Base-by-base conservation (phyloP, 2,797 vertebrate species). In the Caiman crocodilus region DNA sequence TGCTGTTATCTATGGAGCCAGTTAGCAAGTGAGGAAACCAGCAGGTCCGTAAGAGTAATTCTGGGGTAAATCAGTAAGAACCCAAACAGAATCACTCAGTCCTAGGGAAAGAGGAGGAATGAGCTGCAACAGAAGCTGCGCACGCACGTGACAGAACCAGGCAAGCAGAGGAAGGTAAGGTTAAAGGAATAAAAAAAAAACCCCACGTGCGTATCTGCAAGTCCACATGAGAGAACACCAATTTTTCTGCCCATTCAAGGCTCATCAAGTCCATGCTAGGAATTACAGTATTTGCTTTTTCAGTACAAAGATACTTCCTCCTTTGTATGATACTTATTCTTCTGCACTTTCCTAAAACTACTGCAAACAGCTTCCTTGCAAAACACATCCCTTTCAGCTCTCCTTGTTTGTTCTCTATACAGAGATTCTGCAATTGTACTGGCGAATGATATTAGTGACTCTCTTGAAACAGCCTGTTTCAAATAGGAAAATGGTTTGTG, bases 401-500 rank as follows among this genome's bases (percentile, higher is more conserved):
- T 84, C 30, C 67, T 82, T 61, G 57, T 28, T 94, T 79, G 69
- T 35, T 69, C 82, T 82, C 89, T 76, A 87, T 11, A 92, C 82
- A 95, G 30, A 91, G 35, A 85, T 50, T 92, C 95, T 87, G 85
- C 82, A 91, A 92, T 64, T 90, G 61, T 42, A 77, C 30, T 88
- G 84, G 83, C 18, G 82, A 91, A 92, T 16, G 0, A 17, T 90
- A 94, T 90, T 80, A 90, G 87, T 82, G 75, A 84, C 79, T 75
- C 50, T 69, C 13, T 0, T 76, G 79, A 95, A 97, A 97, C 87
- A 95, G 96, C 82, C 84, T 88, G 74, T 87, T 97, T 96, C 96
- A 96, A 94, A 96, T 83, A 95, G 84, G 94, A 96, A 97, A 97
- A 95, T 93, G 74, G 88, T 96, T 96, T 97, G 96, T 97, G 94